phyloP scores from a whole-genome alignment of 92 coral and sea anemone genomes.

The Diadumene lineata region DNA sequence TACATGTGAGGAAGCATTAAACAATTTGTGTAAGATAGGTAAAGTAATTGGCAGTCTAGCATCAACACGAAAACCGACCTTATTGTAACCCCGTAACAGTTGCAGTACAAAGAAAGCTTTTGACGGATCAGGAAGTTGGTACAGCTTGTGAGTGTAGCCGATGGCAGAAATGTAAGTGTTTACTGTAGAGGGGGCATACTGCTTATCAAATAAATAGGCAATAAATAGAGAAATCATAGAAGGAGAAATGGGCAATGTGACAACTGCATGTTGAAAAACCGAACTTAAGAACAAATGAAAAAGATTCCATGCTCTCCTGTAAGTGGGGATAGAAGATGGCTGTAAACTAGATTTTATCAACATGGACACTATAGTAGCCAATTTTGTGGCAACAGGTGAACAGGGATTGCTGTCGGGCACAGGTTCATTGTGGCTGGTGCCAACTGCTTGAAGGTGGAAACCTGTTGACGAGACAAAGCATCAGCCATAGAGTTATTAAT shows the following conservation, averaged over 20 bases:
- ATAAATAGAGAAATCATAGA: background rate
- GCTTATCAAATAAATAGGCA: background rate
- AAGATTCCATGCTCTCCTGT: slow-evolving; percentile 2
- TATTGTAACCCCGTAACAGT: background rate
- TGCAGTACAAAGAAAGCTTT: background rate
- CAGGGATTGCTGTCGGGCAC: slow-evolving; percentile 37
- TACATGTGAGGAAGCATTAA: background rate
- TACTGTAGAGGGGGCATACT: background rate
- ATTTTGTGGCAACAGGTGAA: slow-evolving; percentile 36
- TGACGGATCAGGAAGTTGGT: background rate
- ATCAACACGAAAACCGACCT: background rate
- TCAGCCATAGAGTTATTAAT: slow-evolving; percentile 7
- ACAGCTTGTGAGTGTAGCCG: background rate
- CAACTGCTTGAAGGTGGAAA: slow-evolving; percentile 23
- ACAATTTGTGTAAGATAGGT: background rate
- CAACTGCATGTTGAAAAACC: background rate
- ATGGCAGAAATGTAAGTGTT: background rate
- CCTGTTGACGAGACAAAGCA: slow-evolving; percentile 30
- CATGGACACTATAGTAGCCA: slow-evolving; percentile 7
- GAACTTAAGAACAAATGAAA: background rate
- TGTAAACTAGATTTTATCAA: slow-evolving; percentile 11
- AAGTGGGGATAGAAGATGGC: background rate
- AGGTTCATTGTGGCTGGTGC: slow-evolving; percentile 34
- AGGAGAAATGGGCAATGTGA: background rate
- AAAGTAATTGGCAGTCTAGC: background rate